Conservation (phyloP, 1,140 invertebrate genomes). For the Grapholita molesta region DNA sequence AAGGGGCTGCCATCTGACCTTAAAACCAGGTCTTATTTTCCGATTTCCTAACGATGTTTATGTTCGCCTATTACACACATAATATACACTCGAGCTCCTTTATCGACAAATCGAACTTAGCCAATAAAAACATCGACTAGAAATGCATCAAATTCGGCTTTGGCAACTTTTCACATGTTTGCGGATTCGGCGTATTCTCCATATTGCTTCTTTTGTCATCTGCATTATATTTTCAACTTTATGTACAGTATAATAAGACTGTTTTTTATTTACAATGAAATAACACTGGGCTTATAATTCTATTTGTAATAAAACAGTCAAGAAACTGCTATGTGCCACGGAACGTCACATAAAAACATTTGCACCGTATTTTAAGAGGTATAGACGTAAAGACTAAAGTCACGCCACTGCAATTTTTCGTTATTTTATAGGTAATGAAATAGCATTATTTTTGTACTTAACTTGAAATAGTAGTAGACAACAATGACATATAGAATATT, state of each 20-base stretch:
- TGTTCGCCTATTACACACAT: too few species aligned
- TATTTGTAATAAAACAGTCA: not conserved
- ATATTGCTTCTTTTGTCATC: not conserved
- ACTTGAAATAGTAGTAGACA: too few species aligned
- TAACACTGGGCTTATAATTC: not conserved
- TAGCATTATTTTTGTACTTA: too few species aligned
- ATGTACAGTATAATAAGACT: not conserved
- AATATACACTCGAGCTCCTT: too few species aligned
- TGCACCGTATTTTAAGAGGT: not conserved
- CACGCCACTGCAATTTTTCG: not conserved
- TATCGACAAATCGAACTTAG: not conserved
- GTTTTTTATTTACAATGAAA: not conserved
- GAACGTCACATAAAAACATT: constrained; percentile 8
- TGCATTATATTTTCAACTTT: not conserved
- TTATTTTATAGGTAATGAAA: not conserved
- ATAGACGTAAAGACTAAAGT: not conserved
- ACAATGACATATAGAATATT: too few species aligned
- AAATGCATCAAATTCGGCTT: not conserved
- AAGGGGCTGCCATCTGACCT: too few species aligned
- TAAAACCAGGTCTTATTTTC: too few species aligned
- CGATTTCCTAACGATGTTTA: too few species aligned
- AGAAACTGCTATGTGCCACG: not conserved
- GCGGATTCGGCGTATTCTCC: not conserved
- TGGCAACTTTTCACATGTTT: not conserved
- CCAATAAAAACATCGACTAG: not conserved